A percentile compares a stretch with the other conserved stretches of the same genome.
Conservation (phyloP, 2,888 invertebrate species). For the Camponotus fellah region DNA sequence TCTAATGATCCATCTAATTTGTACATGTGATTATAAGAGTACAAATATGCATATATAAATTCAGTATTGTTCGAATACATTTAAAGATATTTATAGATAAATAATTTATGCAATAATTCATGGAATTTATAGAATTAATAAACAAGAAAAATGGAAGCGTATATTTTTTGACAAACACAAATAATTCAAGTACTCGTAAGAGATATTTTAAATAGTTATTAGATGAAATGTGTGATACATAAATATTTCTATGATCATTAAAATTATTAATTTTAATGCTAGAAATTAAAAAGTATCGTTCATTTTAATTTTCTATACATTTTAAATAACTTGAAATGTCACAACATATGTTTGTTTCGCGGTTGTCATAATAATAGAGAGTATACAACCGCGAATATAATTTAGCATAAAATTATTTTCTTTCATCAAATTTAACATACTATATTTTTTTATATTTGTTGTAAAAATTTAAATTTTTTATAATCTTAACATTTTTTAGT, state of each 20-base stretch:
- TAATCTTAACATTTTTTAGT: neutral
- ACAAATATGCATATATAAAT: neutral
- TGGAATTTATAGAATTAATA: neutral
- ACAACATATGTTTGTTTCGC: neutral
- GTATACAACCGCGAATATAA: neutral
- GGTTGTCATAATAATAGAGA: neutral
- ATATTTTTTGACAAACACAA: neutral
- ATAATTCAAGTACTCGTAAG: neutral
- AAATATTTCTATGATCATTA: neutral
- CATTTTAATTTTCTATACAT: conserved; percentile 1
- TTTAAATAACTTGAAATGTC: neutral
- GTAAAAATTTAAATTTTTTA: neutral
- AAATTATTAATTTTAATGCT: neutral
- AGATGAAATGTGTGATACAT: neutral
- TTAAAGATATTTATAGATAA: neutral
- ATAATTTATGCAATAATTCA: neutral
- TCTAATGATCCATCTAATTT: neutral
- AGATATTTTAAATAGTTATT: neutral
- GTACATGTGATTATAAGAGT: neutral
- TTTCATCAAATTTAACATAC: neutral
- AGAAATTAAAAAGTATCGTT: neutral
- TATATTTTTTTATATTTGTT: neutral
- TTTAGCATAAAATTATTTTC: neutral
- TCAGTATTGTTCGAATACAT: neutral
- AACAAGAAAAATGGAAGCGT: neutral